Conservation (phyloP, 2,888 invertebrate species). For the Oscheius sp. region DNA sequence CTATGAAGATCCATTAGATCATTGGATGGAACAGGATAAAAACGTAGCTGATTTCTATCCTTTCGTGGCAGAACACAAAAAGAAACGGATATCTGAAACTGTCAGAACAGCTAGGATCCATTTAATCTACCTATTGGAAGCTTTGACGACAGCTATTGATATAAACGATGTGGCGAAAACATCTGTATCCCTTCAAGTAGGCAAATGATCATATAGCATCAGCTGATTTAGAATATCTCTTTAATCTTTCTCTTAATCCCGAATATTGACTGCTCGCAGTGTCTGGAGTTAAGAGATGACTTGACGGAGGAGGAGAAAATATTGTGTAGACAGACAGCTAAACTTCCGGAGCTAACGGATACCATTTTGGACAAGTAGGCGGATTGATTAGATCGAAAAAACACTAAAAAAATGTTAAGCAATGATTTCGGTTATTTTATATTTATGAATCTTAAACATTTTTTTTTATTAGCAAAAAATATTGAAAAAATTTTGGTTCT, state of each 20-base stretch:
- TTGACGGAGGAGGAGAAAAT: constrained; percentile 35
- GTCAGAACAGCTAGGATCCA: constrained; percentile 34
- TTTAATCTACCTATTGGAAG: constrained; percentile 45
- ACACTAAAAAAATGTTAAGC: too few species aligned
- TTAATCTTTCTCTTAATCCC: constrained; percentile 35
- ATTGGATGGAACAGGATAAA: constrained; percentile 13
- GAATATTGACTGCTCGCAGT: constrained; percentile 30
- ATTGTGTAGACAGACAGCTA: constrained; percentile 27
- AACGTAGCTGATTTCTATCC: constrained; percentile 9
- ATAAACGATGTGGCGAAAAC: constrained; percentile 46
- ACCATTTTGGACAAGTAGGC: constrained; percentile 34
- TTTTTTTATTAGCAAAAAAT: too few species aligned
- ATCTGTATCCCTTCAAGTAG: constrained; percentile 17
- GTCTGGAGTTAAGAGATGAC: constrained; percentile 22
- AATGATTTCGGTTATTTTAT: too few species aligned
- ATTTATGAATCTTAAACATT: too few species aligned
- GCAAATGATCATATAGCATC: too few species aligned
- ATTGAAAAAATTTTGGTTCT: too few species aligned
- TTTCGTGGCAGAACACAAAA: constrained; percentile 4
- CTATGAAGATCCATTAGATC: constrained; percentile 2
- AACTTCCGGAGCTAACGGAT: constrained; percentile 25
- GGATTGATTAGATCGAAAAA: too few species aligned
- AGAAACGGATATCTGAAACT: background rate
- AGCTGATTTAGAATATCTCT: constrained; percentile 27
- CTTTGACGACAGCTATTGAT: constrained; percentile 44